Base-by-base conservation (phyloP, 2,888 invertebrate species). In the Amblyteles armatorius region DNA sequence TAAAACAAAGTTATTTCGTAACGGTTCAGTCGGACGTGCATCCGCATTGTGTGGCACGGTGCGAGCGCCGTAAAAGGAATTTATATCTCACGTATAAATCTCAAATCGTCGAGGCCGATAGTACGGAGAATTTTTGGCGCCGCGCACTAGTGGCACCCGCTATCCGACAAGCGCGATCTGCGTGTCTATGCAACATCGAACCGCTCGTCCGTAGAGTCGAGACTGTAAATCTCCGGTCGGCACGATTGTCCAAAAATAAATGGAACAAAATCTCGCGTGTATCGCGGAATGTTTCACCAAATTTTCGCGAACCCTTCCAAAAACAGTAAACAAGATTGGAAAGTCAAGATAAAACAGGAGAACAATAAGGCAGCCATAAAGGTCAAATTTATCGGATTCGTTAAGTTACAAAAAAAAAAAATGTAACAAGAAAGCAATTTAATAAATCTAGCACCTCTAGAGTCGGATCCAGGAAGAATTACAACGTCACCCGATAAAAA, bases 1-100 rank as follows among this genome's bases (percentile, higher is more conserved):
- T 68, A 52, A 84, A 68, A 48, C 36, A 79, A 57, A 71, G 13
- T 73, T 44, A 50, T 57, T 57, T 57, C 11, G 57, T 57, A 11
- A 22, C 22, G 11, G 40, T 77, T 73, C 57, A 11, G 57, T 57
- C 65, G 22, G 48, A 76, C 68, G 79, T 67, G 55, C 65, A 78
- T 76, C 78, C 36, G 78, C 82, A 73, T n/a, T 57, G 52, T 40
- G 40, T 26, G 29, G 26, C 22, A 57, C 11, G 22, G 4, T 26
- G 63, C 44, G 68, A 81, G 48, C 44, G 2, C 19, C n/a, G 48
- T 78, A 81, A 81, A 74, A 63, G 55, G 68, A 73, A 78, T 84
- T 78, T 78, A 68, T 81, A 84, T 84, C 81, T 68, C 68, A 22
- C 78, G 73, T 81, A 84, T 81, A 81, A 81, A 84, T 84, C 78